Percentiles rank a stretch among this genome's conserved stretches.
Evolutionary conservation across 64 coral and sea anemone species (phyloP).

Genomic region (Montipora sp.): DNA sequence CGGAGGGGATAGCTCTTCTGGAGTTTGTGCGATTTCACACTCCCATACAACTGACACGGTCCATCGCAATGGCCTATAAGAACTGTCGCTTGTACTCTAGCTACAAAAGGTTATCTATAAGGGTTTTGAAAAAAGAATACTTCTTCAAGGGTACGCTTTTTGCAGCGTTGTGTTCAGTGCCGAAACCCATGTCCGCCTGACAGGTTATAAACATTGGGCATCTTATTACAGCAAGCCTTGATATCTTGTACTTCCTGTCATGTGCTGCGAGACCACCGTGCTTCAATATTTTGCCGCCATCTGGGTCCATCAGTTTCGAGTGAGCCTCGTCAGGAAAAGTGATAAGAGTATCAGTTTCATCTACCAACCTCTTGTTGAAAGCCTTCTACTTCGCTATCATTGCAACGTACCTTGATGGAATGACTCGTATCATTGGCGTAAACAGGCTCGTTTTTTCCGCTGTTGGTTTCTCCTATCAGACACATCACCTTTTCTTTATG

Average conservation of each 20-base stretch:
- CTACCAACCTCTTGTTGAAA: constrained; percentile 24
- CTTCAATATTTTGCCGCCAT: constrained; percentile 42
- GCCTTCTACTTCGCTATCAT: constrained; percentile 1
- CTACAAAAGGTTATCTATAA: not conserved
- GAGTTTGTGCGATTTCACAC: not conserved
- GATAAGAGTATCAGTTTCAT: not conserved
- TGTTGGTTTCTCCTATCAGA: constrained; percentile 13
- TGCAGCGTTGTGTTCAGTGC: not conserved
- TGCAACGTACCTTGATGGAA: not conserved
- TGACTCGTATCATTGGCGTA: not conserved
- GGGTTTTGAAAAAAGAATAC: constrained; percentile 2
- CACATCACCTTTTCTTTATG: constrained; percentile 55
- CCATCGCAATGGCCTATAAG: not conserved
- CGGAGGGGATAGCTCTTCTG: not conserved
- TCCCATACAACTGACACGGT: constrained; percentile 10
- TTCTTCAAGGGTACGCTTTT: not conserved
- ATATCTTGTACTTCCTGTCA: not conserved
- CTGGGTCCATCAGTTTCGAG: constrained; percentile 1
- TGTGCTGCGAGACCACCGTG: constrained; percentile 4
- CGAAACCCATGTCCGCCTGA: constrained; percentile 9
- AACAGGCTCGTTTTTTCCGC: constrained; percentile 38
- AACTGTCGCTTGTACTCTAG: not conserved
- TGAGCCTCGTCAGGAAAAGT: constrained; percentile 23
- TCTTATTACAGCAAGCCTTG: not conserved
- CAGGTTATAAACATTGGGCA: constrained; percentile 9